A percentile compares a stretch with the other conserved stretches of the same genome.
These are phyloP conservation scores for Actias luna DNA, from an alignment of 2,888 invertebrate genomes.

Conservation along the genomic window DNA sequence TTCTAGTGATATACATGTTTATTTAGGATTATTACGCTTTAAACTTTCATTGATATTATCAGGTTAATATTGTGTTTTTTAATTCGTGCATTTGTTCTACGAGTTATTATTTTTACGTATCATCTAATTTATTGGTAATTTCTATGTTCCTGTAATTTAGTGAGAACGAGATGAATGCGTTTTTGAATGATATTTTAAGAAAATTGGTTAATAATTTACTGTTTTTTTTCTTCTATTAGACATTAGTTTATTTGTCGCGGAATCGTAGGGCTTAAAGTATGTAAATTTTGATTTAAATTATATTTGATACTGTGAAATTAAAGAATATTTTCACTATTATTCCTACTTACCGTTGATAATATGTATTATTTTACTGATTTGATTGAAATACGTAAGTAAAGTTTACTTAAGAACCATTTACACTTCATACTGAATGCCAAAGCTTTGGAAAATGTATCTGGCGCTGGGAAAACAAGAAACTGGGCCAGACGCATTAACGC, in stretches of 20 bases:
- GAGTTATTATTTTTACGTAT: background rate
- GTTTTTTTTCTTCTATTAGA: background rate
- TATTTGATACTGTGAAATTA: too few species aligned
- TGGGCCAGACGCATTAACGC: background rate
- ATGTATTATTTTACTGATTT: background rate
- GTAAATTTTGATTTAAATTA: too few species aligned
- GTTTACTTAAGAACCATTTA: background rate
- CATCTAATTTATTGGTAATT: background rate
- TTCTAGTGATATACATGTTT: background rate
- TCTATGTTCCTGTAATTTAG: background rate
- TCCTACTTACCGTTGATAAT: too few species aligned
- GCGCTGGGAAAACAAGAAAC: background rate
- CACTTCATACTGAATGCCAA: background rate
- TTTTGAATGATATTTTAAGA: background rate
- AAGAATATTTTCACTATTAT: too few species aligned
- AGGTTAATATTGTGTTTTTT: background rate
- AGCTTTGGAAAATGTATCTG: background rate
- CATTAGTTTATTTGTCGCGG: background rate
- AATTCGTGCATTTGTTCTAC: background rate
- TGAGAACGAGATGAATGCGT: background rate
- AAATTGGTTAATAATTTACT: too few species aligned
- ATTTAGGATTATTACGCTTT: background rate
- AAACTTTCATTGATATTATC: background rate
- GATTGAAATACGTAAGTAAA: background rate
- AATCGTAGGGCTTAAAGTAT: background rate